Evolutionary conservation across 2,888 invertebrate genomes (phyloP), one percentile per base, ranked within the genome.

Genomic region (Drosophila nigricruria): DNA sequence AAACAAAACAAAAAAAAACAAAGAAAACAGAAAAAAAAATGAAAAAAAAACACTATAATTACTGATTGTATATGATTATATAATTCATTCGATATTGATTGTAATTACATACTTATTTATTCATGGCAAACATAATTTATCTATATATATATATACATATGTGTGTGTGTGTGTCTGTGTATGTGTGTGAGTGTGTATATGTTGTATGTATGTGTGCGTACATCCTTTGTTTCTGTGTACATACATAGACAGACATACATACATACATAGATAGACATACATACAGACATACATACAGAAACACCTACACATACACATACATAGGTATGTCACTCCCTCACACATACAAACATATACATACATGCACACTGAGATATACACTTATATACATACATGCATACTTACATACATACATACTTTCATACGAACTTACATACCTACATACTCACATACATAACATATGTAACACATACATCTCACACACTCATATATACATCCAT

Each of bases 21-120:
- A 47, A 49, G 12, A 38, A 40, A 43, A 32, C 10, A 43, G 12
- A 25, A 23, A 6, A n/a, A 43, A 34, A 18, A 25, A 30, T 8
- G 25, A n/a, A 49, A 57, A 63, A 42, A 47, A 43, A 47, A 60
- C 67, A 65, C 77, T 58, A 79, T 80, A 82, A 84, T 65, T 65
- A 66, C 65, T 74, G 63, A 81, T 85, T 84, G 85, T 86, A 82
- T 88, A 66, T 52, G 32, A 77, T 77, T 75, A 82, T 86, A 79
- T 88, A 62, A 81, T 79, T 75, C 77, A 78, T 89, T 84, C 79
- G 73, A 83, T 79, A 88, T 88, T 87, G 43, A 88, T 81, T 85
- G 88, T 88, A 88, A 81, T 83, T 83, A 77, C 67, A 42, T 65
- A 67, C 68, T 64, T 78, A 78, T 86, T 86, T 86, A 81, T 61